Evolutionary conservation across 2,888 invertebrate genomes (phyloP).

Genomic region (Drosophila ochracea): DNA sequence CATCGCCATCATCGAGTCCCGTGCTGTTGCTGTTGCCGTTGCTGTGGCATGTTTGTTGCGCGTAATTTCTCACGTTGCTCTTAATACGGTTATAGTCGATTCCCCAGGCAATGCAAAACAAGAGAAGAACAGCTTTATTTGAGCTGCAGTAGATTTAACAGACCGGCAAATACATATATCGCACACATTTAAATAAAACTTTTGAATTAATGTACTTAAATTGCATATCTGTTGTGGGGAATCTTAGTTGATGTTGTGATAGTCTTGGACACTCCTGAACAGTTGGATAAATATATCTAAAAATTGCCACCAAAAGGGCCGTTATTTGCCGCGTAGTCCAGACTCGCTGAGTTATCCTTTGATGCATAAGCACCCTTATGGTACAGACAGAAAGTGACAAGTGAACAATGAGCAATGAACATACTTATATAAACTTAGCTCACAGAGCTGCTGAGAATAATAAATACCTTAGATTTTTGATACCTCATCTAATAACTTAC

Average conservation of each 20-base stretch:
- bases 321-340: background rate
- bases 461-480: no score
- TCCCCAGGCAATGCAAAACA: slow-evolving; percentile 45
- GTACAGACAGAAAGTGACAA: background rate
- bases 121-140: background rate
- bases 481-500: background rate
- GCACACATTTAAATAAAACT: background rate
- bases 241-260: background rate
- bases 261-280: background rate
- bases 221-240: background rate
- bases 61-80: slow-evolving; percentile 61
- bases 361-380: background rate
- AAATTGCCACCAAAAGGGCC: no score
- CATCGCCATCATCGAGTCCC: slow-evolving; percentile 45
- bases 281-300: background rate
- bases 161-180: background rate
- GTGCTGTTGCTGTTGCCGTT: slow-evolving; percentile 10
- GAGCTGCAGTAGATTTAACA: background rate
- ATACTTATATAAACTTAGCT: background rate
- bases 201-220: background rate
- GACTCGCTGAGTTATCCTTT: background rate
- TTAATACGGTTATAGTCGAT: slow-evolving; percentile 23
- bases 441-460: background rate
- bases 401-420: background rate
- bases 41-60: slow-evolving; percentile 67